A percentile compares a stretch with the other conserved stretches of the same genome.
Evolutionary conservation across 2,888 invertebrate species (phyloP).

Genomic region (Pilophorus perplexus): DNA sequence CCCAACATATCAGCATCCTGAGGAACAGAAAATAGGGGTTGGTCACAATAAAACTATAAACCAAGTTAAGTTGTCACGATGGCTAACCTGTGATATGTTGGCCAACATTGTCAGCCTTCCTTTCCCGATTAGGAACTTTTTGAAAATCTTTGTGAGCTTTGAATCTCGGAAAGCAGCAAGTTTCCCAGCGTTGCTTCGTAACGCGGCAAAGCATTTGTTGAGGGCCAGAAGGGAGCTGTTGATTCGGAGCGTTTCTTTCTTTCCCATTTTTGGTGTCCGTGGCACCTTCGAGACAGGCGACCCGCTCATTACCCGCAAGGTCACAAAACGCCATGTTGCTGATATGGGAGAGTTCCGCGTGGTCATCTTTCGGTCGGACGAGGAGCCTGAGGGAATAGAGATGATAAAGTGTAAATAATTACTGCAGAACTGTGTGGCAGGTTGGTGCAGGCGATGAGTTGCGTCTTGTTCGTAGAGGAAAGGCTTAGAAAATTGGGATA

Average conservation of each 20-base stretch:
- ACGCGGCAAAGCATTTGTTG: conserved; percentile 69
- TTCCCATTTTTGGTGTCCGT: conserved; percentile 63
- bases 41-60: too few relatives aligned
- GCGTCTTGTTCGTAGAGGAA: too few relatives aligned
- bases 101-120: conserved; percentile 21
- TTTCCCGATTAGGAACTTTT: conserved; percentile 21
- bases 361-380: conserved; percentile 48
- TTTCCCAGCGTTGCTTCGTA: background rate
- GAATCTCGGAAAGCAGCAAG: conserved; percentile 70
- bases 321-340: conserved; percentile 79
- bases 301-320: conserved; percentile 84
- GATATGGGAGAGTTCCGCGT: background rate
- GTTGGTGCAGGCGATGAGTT: too few relatives aligned
- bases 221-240: conserved; percentile 87
- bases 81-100: conserved; percentile 26
- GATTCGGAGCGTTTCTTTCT: conserved; percentile 82
- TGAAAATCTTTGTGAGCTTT: conserved; percentile 78
- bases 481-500: too few relatives aligned
- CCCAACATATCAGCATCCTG: conserved; percentile 3
- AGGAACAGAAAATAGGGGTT: too few relatives aligned
- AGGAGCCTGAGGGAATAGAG: too few relatives aligned
- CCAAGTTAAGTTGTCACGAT: too few relatives aligned
- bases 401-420: too few relatives aligned
- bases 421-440: too few relatives aligned
- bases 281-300: conserved; percentile 69